phyloP scores from a whole-genome alignment of 2,888 invertebrate species.

The Girardia tigrina region DNA sequence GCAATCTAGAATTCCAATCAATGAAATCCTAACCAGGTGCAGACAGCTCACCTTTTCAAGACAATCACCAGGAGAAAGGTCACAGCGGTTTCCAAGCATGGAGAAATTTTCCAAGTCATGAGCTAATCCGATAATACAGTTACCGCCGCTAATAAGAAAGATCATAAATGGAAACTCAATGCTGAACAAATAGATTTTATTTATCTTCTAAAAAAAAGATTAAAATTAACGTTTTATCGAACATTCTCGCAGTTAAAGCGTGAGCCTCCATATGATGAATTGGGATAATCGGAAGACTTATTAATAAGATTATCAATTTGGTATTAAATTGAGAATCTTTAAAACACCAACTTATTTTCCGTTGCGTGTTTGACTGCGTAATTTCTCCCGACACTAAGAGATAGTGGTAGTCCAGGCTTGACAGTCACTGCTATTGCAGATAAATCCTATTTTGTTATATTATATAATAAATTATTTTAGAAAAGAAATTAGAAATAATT shows the following conservation, averaged over 20 bases:
- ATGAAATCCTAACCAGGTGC: neutral
- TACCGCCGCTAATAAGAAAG: conserved; percentile 79
- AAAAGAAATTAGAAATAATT: no score
- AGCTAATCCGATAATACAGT: conserved; percentile 63
- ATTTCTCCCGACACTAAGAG: conserved; percentile 65
- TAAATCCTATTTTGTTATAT: conserved; percentile 56
- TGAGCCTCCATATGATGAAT: conserved; percentile 99
- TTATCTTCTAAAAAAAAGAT: neutral
- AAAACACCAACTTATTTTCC: conserved; percentile 43
- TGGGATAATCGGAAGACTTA: conserved; percentile 64
- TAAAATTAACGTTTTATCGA: conserved; percentile 11
- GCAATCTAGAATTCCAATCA: neutral
- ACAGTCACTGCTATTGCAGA: conserved; percentile 80
- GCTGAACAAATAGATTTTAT: conserved; percentile 42
- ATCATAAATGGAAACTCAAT: conserved; percentile 74
- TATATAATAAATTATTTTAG: no score
- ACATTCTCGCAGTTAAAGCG: conserved; percentile 60
- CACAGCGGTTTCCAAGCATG: conserved; percentile 64
- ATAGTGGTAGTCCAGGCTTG: conserved; percentile 69
- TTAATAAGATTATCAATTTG: neutral
- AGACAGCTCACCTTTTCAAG: conserved; percentile 65
- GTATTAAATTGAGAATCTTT: neutral
- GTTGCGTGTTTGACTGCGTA: conserved; percentile 66
- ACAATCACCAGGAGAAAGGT: conserved; percentile 81
- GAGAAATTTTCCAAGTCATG: conserved; percentile 63